Evolutionary conservation across 2,888 invertebrate genomes (phyloP), one percentile per base, ranked within the genome.

Genomic region (Microplitis manilae): DNA sequence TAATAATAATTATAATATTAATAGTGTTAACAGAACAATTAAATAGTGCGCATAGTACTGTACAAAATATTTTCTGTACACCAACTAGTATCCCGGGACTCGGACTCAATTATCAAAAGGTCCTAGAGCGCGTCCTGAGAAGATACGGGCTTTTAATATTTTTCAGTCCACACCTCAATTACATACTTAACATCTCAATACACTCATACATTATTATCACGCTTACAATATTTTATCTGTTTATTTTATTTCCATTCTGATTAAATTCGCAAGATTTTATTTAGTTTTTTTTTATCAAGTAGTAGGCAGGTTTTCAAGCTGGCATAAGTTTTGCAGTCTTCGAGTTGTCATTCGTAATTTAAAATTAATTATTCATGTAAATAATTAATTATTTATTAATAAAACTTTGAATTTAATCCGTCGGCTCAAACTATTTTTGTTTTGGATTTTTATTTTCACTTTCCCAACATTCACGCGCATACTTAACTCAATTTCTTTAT

Each of bases 241-340:
- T 30, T 30, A 30, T 30, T 30, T 60, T 68, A 39, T 13, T 9
- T 59, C 60, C 30, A 61, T 75, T 30, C 59, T 68, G 17, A 40
- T 40, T 67, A 59, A 60, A 76, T 50, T 73, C 73, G 76, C 71
- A 70, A 70, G 50, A 76, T 70, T 50, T 74, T 74, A 69, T 75
- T 41, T 13, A 9, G 9, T 9, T 50, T 50, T 50, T 50, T 50
- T 8, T 50, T 50, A 4, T 50, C 1, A 13, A 50, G 77, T 80
- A 81, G 78, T 87, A 88, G 88, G 89, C 89, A 90, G 90, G 87
- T 88, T 89, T 89, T 81, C 85, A 89, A 89, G 89, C 89, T 89
- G 89, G 87, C 89, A 89, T 86, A 87, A 86, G 83, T 86, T 84
- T 87, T 85, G 86, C 87, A 87, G 87, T 87, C 87, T 86, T 87